Base-by-base conservation (phyloP, 92 coral and sea anemone genomes). In the Phymanthus crucifer region DNA sequence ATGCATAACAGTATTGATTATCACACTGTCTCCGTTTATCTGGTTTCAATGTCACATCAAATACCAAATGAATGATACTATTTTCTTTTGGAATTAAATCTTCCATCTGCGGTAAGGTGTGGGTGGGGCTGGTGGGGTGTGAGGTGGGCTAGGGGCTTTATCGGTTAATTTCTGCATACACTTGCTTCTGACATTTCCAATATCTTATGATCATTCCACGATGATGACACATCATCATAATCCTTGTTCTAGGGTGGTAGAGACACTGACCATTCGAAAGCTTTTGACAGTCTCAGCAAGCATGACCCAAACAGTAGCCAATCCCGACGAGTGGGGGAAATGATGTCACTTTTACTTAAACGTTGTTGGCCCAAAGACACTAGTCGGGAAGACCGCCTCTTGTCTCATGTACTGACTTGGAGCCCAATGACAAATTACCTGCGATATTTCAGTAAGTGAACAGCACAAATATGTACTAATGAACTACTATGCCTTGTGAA, bases 401-500 rank as follows among this genome's bases (percentile, higher is more conserved):
- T 94, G 75, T 77, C 58, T 36, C 98, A 94, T 68, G 80, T 91
- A 31, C 84, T 94, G 31, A 67, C 86, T 1, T 91, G 98, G 95
- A 74, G 82, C 38, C 89, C 89, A 16, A 84, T 94, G 93, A 87
- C 79, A 13, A 85, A 92, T n/a, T 78, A 78, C 26, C 67, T 78
- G 40, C 32, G 48, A 12, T 38, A 66, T 67, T 78, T 78, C 32
- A 70, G 83, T 78, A 67, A 43, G 83, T 78, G 2, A 5, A 61
- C 27, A 61, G 12, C 14, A 61, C 68, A 61, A 61, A 1, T 3
- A 17, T 18, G 21, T 2, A 52, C 27, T 52, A 2, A 4, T 18
- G 2, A 18, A 23, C 61, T 17, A 1, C 21, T 52, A 23, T 18
- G 27, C 27, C 61, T 52, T 2, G 27, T 0, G 17, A 52, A 4